Base-by-base conservation (phyloP, 2,113 vertebrate species). In the Coptodon rendalli region DNA sequence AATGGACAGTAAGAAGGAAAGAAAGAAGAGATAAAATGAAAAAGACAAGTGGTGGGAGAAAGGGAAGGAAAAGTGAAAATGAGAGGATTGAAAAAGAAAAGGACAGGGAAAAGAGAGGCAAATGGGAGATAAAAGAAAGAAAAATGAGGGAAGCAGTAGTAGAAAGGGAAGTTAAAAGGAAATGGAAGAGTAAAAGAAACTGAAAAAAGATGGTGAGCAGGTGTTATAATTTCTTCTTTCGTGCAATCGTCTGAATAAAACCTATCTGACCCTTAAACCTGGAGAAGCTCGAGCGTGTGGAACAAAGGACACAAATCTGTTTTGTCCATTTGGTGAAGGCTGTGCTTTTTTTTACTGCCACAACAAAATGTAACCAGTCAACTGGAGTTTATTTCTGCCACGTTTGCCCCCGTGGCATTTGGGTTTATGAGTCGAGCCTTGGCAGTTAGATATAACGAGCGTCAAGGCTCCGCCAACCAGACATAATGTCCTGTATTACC, bases 341-440 rank as follows among this genome's bases (percentile, higher is more conserved):
- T 11, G 24, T 54, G 63, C 19, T 7, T 22, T 38, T 34, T 73
- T 86, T 90, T 80, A 57, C 89, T 85, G 84, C 86, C 3, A 19
- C 53, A 31, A 71, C 78, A 34, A 50, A 29, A 27, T 9, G 53
- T 79, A 45, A 79, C 53, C 45, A 12, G 36, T 83, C 84, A 48
- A 56, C 36, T 59, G 38, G 13, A 57, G 34, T 57, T 86, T 8
- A 19, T 84, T 81, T 78, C 71, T 84, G 52, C 90, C 82, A 68
- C 66, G 1, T 54, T 54, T 50, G 81, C 80, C 89, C 83, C 78
- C 45, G 12, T 84, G 86, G 86, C 86, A 88, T 88, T 84, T 88
- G 36, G 57, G 57, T 84, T 88, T 84, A 88, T 71, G 86, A 83
- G 81, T 57, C 59, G 48, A 57, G 48, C 48, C 81, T 68, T 16